phyloP scores from a whole-genome alignment of 2,888 invertebrate species.

The Plemyria rubiginata region DNA sequence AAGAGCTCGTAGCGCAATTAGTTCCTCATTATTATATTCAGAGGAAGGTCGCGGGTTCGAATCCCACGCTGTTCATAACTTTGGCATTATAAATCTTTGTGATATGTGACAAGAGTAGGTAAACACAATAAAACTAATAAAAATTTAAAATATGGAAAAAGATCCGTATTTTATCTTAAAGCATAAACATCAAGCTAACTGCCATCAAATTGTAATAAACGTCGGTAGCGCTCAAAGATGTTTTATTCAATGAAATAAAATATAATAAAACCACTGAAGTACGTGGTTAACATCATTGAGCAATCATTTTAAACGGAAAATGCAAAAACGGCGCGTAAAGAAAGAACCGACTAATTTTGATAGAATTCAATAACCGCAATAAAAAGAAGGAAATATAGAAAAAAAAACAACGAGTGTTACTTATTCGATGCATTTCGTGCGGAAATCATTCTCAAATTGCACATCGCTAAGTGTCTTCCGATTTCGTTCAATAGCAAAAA shows the following conservation, averaged over 20 bases:
- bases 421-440: constrained; percentile 75
- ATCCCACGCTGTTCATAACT: background rate
- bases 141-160: constrained; percentile 12
- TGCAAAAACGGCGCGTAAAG: constrained; percentile 39
- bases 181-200: constrained; percentile 36
- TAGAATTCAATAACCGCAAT: constrained; percentile 57
- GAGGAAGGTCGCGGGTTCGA: background rate
- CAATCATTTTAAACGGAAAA: constrained; percentile 54
- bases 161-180: constrained; percentile 30
- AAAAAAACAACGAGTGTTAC: constrained; percentile 66
- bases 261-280: constrained; percentile 53
- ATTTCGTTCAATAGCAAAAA: constrained; percentile 53
- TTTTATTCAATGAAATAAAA: constrained; percentile 48
- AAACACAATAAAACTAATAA: background rate
- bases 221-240: constrained; percentile 51
- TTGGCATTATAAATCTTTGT: background rate
- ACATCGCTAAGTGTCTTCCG: constrained; percentile 70
- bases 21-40: too few species aligned
- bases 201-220: constrained; percentile 41
- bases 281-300: constrained; percentile 54
- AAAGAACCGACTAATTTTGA: constrained; percentile 30
- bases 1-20: too few species aligned
- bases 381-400: constrained; percentile 57
- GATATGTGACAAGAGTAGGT: background rate
- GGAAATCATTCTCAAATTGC: constrained; percentile 83